These are phyloP conservation scores for Plectropomus leopardus DNA, from an alignment of 2,113 vertebrate genomes.

Conservation along the genomic window DNA sequence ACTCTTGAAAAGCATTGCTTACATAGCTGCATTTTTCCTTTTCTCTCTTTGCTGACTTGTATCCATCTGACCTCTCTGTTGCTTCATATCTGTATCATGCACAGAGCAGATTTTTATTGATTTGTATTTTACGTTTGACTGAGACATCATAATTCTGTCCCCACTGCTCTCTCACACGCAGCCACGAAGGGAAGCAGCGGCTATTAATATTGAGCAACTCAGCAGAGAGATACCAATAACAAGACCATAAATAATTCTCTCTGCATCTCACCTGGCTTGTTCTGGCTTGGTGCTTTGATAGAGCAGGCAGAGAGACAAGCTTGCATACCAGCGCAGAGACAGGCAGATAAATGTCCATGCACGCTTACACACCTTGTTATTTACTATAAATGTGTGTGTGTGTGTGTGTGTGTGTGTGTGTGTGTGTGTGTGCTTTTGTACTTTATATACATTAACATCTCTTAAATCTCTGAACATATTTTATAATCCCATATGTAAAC, in stretches of 20 bases:
- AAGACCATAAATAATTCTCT: conserved; percentile 60
- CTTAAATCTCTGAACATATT: background rate
- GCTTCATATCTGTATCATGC: conserved; percentile 10
- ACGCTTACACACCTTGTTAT: background rate
- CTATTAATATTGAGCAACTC: conserved; percentile 66
- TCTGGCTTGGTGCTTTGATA: conserved; percentile 47
- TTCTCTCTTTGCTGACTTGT: conserved; percentile 1
- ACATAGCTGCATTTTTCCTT: conserved; percentile 4
- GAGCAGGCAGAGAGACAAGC: conserved; percentile 36
- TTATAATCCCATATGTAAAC: background rate
- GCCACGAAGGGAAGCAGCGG: conserved; percentile 35
- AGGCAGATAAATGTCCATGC: conserved; percentile 14
- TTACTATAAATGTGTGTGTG: background rate
- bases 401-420: background rate
- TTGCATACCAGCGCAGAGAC: conserved; percentile 45
- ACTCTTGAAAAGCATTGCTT: background rate
- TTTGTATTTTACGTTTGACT: conserved; percentile 50
- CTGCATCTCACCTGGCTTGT: conserved; percentile 65
- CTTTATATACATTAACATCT: background rate
- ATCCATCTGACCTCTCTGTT: background rate
- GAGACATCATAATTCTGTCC: conserved; percentile 35
- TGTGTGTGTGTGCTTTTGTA: background rate
- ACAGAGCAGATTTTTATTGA: conserved; percentile 32
- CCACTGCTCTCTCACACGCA: conserved; percentile 23
- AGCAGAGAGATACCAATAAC: conserved; percentile 54